Evolutionary conservation across 2,888 invertebrate species (phyloP).

Genomic region (Nowickia ferox): DNA sequence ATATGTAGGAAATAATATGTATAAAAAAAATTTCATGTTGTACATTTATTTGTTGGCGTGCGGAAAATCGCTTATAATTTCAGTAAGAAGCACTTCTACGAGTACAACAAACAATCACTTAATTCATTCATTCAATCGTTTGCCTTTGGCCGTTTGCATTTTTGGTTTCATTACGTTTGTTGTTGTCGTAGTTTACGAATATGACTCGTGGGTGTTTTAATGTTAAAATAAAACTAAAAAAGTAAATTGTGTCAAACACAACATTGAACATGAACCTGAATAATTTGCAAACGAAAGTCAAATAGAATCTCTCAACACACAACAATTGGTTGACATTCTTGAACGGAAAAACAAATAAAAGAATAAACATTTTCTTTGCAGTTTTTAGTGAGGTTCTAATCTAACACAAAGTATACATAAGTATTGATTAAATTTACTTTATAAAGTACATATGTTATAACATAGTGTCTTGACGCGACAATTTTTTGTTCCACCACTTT

Average conservation of each 20-base stretch:
- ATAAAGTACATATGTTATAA: no score
- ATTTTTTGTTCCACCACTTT: no score
- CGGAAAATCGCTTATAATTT: slow-evolving; percentile 67
- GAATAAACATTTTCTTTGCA: slow-evolving; percentile 29
- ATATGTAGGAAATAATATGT: not conserved
- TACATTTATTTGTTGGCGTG: slow-evolving; percentile 47
- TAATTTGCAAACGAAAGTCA: slow-evolving; percentile 60
- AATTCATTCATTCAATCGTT: not conserved
- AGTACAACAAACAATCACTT: slow-evolving; percentile 11
- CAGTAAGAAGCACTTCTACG: slow-evolving; percentile 30
- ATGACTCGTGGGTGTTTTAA: slow-evolving; percentile 51
- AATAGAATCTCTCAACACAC: slow-evolving; percentile 33
- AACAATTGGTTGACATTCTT: slow-evolving; percentile 15
- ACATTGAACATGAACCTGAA: slow-evolving; percentile 70
- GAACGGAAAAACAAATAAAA: slow-evolving; percentile 1
- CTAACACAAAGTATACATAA: no score
- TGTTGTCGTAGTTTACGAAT: slow-evolving; percentile 27
- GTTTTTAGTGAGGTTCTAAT: not conserved
- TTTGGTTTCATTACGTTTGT: not conserved
- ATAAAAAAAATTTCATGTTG: not conserved
- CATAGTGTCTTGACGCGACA: no score
- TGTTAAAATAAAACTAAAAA: slow-evolving; percentile 8
- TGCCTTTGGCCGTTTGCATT: slow-evolving; percentile 18
- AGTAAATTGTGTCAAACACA: slow-evolving; percentile 33
- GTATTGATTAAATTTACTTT: no score